Conservation (phyloP, 2,113 vertebrate species). For the Merops nubicus region DNA sequence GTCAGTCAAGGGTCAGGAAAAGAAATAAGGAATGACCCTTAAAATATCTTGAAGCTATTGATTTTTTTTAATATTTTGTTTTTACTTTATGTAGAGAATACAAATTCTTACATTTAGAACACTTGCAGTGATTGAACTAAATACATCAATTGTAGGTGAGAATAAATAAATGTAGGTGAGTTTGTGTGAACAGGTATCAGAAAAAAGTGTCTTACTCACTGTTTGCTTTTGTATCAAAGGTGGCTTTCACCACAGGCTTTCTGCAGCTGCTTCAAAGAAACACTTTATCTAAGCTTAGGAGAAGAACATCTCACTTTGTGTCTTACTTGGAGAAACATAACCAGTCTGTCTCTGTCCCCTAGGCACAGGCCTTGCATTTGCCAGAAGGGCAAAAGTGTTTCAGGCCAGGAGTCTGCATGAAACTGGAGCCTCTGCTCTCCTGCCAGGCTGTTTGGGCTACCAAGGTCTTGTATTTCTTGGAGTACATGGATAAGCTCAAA, state of each 20-base stretch:
- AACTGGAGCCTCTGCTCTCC: neutral
- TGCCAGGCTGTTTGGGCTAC: neutral
- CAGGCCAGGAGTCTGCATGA: neutral
- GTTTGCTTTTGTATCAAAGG: neutral
- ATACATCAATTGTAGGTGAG: accelerated
- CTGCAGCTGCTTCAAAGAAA: neutral
- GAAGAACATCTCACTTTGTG: neutral
- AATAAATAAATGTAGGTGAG: neutral
- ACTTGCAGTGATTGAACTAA: neutral
- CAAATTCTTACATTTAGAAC: neutral
- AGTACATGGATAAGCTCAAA: neutral
- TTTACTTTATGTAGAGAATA: neutral
- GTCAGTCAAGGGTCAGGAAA: neutral
- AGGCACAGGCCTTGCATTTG: neutral
- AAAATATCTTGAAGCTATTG: neutral
- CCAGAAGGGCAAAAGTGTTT: neutral
- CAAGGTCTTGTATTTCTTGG: neutral
- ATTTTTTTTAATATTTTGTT: neutral
- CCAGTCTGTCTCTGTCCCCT: accelerated
- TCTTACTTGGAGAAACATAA: neutral
- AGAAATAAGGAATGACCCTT: neutral
- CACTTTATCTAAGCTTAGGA: neutral
- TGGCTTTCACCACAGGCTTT: neutral
- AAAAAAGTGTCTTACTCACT: neutral
- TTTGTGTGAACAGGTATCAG: neutral